These are phyloP conservation scores for Zhengitettix transpicula DNA, from an alignment of 2,888 invertebrate species.

Conservation along the genomic window DNA sequence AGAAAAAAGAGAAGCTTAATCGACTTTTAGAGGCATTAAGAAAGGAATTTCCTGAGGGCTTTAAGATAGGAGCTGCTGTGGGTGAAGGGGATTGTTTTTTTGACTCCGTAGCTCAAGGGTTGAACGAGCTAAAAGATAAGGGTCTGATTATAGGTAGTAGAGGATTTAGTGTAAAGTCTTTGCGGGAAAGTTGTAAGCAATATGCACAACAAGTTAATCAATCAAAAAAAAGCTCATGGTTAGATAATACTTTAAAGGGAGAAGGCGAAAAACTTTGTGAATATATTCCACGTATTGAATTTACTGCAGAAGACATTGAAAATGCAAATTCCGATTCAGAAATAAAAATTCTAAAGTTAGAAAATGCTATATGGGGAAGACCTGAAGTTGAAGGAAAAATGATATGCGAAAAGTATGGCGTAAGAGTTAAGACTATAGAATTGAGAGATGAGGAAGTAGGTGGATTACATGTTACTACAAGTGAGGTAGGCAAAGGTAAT, in stretches of 20 bases:
- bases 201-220: conserved; percentile 16
- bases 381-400: conserved; percentile 4
- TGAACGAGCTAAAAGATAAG: conserved; percentile 16
- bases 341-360: conserved; percentile 1
- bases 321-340: not conserved
- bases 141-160: conserved; percentile 15
- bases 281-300: conserved; percentile 2
- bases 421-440: not conserved
- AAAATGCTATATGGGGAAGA: conserved; percentile 4
- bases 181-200: conserved; percentile 15
- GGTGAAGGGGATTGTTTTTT: conserved; percentile 16
- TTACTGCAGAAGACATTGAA: not conserved
- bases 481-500: conserved; percentile 1
- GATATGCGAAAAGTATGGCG: conserved; percentile 2
- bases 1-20: not conserved
- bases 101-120: conserved; percentile 16
- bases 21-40: not conserved
- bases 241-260: not conserved
- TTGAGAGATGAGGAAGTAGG: conserved; percentile 1
- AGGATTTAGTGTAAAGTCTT: conserved; percentile 16
- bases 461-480: conserved; percentile 1
- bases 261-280: conserved; percentile 1
- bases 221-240: conserved; percentile 14
- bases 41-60: conserved; percentile 9
- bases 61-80: conserved; percentile 15